Evolutionary conservation across 1,140 invertebrate species (phyloP).

Genomic region (Stratiolaelaps scimitus): DNA sequence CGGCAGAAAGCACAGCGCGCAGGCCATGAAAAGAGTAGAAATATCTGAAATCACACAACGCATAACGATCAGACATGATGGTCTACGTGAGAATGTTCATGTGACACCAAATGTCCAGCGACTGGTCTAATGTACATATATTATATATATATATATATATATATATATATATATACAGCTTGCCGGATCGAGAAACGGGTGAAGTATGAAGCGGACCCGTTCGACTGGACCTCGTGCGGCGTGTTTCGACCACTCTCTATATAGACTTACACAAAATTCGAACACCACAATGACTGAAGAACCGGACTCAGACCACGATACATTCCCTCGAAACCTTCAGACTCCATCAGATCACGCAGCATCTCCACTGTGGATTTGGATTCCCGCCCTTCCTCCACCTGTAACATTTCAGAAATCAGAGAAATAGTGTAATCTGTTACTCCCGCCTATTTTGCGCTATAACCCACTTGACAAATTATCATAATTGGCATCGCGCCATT

Average conservation of each 20-base stretch:
- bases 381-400: background rate
- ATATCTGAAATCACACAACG: slow-evolving; percentile 43
- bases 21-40: slow-evolving; percentile 80
- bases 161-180: no score
- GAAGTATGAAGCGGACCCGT: background rate
- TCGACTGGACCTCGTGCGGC: no score
- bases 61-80: no score
- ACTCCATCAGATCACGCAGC: slow-evolving; percentile 3
- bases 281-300: slow-evolving; percentile 63
- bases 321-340: slow-evolving; percentile 39
- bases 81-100: no score
- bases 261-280: slow-evolving; percentile 58
- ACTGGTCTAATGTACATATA: no score
- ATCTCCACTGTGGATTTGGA: slow-evolving; percentile 18
- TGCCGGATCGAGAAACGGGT: background rate
- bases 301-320: slow-evolving; percentile 70
- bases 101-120: no score
- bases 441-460: no score
- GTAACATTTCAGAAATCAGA: background rate
- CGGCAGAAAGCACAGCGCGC: slow-evolving; percentile 47
- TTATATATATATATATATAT: no score
- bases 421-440: no score
- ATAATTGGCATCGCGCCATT: no score
- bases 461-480: no score
- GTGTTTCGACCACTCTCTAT: background rate